Base-by-base conservation (phyloP, 2,113 vertebrate species). In the Leptobrachium ailaonicum region DNA sequence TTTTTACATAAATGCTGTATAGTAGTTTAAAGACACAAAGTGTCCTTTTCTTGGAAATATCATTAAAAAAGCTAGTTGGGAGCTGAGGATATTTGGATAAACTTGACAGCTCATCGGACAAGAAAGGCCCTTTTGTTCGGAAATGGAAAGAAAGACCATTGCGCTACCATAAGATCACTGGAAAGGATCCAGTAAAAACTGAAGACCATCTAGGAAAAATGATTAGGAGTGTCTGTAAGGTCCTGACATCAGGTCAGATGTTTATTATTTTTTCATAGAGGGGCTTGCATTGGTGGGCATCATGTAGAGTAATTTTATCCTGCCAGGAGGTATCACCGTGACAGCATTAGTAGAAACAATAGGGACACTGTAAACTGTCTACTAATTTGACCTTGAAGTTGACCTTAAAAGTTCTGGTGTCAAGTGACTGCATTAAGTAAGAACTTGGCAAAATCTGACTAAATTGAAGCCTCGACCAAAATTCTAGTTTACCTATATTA, bases 21-120 rank as follows among this genome's bases (percentile, higher is more conserved):
- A 44, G 20, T 2, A 50, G 44, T 45, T 84, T 66, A 75, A 66
- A 76, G 88, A 69, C 67, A 90, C 90, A 93, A 87, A 89, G 90
- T 89, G 84, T 9, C 71, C 87, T 86, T 90, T 87, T 90, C 69
- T 71, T 13, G 90, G 67, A 75, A 13, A 13, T 41, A 86, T 80
- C 82, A 14, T 85, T 88, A 88, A 67, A 75, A 56, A 88, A 86
- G 84, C 87, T 87, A 74, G 84, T 44, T 80, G 91, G 87, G 90
- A 92, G 85, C 85, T 62, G 90, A 90, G 91, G 89, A 68, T 92
- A 92, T 93, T 92, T 93, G 92, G 90, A 93, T 93, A 93, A 92
- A 93, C 91, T 88, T 50, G 83, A 85, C 13, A 68, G 91, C 90
- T 91, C 88, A 75, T 54, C 82, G 84, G 84, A 85, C 90, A 71